phyloP scores from a whole-genome alignment of 2,113 vertebrate species.

The Xyliphius kryptos region DNA sequence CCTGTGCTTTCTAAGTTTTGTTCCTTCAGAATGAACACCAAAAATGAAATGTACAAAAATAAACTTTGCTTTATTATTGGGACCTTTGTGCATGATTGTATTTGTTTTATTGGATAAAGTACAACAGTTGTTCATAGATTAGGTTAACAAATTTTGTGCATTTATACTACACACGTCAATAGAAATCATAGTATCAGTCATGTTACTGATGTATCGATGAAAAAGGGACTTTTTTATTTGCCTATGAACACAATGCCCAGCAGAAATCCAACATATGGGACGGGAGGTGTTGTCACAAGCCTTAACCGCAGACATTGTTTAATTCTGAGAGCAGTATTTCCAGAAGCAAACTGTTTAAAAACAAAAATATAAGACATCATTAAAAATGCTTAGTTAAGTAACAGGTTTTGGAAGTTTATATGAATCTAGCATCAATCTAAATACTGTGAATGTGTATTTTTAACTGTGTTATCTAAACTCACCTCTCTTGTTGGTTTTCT shows the following conservation, averaged over 20 bases:
- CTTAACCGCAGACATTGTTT: slow-evolving; percentile 23
- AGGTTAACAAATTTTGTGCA: slow-evolving; percentile 39
- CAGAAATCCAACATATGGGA: too few relatives aligned
- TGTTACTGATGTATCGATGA: slow-evolving; percentile 49
- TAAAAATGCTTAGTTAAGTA: too few relatives aligned
- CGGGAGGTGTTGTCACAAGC: too few relatives aligned
- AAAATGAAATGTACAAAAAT: slow-evolving; percentile 53
- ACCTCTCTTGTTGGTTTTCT: slow-evolving; percentile 70
- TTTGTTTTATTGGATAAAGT: slow-evolving; percentile 35
- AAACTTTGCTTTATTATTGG: slow-evolving; percentile 52
- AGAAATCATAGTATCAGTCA: slow-evolving; percentile 44
- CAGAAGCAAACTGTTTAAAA: slow-evolving; percentile 65
- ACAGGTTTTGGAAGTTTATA: too few relatives aligned
- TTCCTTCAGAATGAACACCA: slow-evolving; percentile 40
- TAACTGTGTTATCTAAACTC: too few relatives aligned
- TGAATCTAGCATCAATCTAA: too few relatives aligned
- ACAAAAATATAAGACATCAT: background rate
- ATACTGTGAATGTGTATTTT: too few relatives aligned
- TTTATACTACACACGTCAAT: slow-evolving; percentile 40
- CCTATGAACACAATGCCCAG: background rate
- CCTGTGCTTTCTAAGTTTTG: background rate
- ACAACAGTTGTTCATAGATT: slow-evolving; percentile 5
- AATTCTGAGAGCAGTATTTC: slow-evolving; percentile 75
- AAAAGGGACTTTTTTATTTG: slow-evolving; percentile 8
- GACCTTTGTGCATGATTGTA: slow-evolving; percentile 31